phyloP scores from a whole-genome alignment of 2,797 vertebrate species.

The Zenarchopterus dispar region DNA sequence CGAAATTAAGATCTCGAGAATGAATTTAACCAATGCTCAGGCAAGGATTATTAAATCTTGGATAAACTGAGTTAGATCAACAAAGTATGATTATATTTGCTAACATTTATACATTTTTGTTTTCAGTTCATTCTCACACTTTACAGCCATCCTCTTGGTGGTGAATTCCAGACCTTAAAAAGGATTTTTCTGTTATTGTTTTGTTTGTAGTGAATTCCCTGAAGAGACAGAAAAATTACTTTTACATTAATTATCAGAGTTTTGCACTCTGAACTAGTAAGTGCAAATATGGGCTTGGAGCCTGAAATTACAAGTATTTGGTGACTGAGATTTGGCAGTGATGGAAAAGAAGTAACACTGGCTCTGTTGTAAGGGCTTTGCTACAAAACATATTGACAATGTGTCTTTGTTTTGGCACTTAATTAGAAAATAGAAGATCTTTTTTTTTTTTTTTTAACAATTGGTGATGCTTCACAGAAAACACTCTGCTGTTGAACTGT shows the following conservation, averaged over 20 bases:
- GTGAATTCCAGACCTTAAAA: not conserved
- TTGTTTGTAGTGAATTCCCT: not conserved
- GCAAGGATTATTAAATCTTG: too few relatives aligned
- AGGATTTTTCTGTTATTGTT: not conserved
- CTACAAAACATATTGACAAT: too few relatives aligned
- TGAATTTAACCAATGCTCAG: too few relatives aligned
- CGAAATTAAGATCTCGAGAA: too few relatives aligned
- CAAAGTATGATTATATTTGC: too few relatives aligned
- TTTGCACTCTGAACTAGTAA: not conserved
- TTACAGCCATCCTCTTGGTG: not conserved
- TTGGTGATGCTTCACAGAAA: too few relatives aligned
- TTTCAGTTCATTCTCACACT: not conserved
- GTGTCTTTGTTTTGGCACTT: constrained; percentile 1
- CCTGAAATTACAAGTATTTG: not conserved
- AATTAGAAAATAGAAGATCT: not conserved
- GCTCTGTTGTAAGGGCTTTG: not conserved
- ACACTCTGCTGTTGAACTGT: too few relatives aligned
- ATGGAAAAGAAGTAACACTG: not conserved
- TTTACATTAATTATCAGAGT: not conserved
- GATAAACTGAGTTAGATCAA: too few relatives aligned
- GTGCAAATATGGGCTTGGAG: not conserved
- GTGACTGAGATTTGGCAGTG: not conserved
- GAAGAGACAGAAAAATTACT: not conserved
- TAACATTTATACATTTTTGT: not conserved
- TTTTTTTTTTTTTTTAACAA: not conserved